A percentile compares a stretch with the other conserved stretches of the same genome.
Conservation (phyloP, 1,140 invertebrate genomes). For the Leptestheria dahalacensis region DNA sequence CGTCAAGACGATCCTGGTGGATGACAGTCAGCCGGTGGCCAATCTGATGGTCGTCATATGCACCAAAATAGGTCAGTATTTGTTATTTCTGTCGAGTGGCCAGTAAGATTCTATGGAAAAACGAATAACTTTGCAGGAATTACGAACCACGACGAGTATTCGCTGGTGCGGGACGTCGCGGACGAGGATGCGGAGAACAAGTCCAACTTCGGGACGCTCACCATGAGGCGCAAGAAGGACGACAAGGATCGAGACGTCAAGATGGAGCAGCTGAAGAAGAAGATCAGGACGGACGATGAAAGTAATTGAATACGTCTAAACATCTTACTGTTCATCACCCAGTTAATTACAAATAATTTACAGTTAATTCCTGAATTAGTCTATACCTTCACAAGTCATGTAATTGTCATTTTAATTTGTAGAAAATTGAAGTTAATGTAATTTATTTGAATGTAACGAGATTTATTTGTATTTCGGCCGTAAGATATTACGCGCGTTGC, state of each 20-base stretch:
- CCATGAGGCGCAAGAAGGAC: conserved; percentile 61
- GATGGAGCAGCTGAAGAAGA: conserved; percentile 94
- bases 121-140: conserved; percentile 42
- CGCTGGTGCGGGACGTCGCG: conserved; percentile 70
- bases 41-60: conserved; percentile 98
- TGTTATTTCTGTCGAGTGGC: not conserved
- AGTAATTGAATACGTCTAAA: conserved; percentile 37
- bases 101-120: not conserved
- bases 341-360: no score
- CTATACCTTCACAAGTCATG: no score
- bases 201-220: conserved; percentile 70
- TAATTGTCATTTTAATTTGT: no score
- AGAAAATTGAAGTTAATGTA: no score
- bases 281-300: conserved; percentile 97
- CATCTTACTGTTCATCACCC: no score
- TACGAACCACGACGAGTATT: conserved; percentile 98
- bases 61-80: conserved; percentile 76
- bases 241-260: conserved; percentile 78
- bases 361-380: no score
- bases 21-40: conserved; percentile 93
- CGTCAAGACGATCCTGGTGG: conserved; percentile 89
- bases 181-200: conserved; percentile 62
- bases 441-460: no score
- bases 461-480: no score
- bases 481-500: no score